phyloP scores from a whole-genome alignment of 30 jellyfish, hydroid and myxozoan species.

The Aurelia sp. region DNA sequence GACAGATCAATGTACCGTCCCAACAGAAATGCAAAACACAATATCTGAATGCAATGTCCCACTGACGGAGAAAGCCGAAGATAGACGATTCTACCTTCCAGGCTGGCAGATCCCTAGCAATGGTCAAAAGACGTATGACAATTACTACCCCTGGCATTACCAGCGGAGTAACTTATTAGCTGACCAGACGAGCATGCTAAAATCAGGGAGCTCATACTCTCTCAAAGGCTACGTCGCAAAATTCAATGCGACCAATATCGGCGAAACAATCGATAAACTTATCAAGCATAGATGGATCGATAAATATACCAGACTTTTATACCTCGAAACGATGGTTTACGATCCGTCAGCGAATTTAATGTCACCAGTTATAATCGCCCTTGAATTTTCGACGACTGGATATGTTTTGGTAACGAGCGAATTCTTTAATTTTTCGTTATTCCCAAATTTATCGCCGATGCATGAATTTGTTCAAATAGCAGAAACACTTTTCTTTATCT shows the following conservation, averaged over 20 bases:
- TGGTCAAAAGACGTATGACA: background rate
- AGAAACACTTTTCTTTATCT: conserved; percentile 17
- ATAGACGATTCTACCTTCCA: background rate
- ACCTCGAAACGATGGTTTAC: conserved; percentile 34
- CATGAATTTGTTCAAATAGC: conserved; percentile 11
- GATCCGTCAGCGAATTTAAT: conserved; percentile 35
- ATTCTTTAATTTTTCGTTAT: conserved; percentile 37
- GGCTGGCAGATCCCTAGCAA: background rate
- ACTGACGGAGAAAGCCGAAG: background rate
- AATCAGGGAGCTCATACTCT: background rate
- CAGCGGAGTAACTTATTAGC: background rate
- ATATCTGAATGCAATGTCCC: conserved; percentile 18
- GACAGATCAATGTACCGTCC: background rate
- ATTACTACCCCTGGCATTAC: conserved; percentile 11
- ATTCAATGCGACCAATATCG: conserved; percentile 1
- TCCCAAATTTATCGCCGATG: conserved; percentile 21
- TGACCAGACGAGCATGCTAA: background rate
- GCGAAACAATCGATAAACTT: background rate
- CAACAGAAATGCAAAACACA: background rate
- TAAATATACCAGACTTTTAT: conserved; percentile 36
- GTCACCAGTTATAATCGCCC: conserved; percentile 23
- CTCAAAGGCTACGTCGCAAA: conserved; percentile 35
- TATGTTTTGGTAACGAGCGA: conserved; percentile 3
- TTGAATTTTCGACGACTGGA: conserved; percentile 33
- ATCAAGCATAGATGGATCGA: conserved; percentile 40